These are phyloP conservation scores for Oligia fasciuncula DNA, from an alignment of 2,888 invertebrate species.

Conservation along the genomic window DNA sequence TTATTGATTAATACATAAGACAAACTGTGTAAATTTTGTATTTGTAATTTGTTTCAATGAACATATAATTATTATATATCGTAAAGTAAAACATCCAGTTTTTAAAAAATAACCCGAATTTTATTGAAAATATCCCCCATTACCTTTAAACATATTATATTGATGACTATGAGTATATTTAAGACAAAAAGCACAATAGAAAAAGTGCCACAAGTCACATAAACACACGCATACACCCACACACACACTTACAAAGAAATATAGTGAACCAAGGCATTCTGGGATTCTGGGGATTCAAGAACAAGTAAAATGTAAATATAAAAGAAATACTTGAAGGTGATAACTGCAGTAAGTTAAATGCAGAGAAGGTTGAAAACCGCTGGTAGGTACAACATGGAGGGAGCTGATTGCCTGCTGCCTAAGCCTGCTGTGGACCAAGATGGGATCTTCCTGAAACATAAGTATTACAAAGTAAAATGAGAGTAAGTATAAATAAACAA, in stretches of 20 bases:
- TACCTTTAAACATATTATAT: slow-evolving; percentile 31
- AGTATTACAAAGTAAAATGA: slow-evolving; percentile 17
- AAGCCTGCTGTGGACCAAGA: neutral
- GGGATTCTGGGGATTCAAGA: neutral
- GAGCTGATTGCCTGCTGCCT: neutral
- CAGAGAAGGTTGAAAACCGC: neutral
- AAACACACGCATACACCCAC: slow-evolving; percentile 1
- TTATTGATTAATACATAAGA: slow-evolving; percentile 85
- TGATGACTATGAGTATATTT: neutral
- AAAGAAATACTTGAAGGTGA: neutral
- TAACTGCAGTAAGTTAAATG: neutral
- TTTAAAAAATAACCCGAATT: slow-evolving; percentile 89
- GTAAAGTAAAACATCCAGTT: slow-evolving; percentile 92
- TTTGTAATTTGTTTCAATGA: slow-evolving; percentile 93
- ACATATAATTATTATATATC: slow-evolving; percentile 93
- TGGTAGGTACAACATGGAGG: neutral
- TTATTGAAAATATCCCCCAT: slow-evolving; percentile 69
- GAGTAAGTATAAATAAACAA: slow-evolving; percentile 18
- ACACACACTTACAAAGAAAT: neutral
- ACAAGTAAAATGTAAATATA: neutral
- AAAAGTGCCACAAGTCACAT: neutral
- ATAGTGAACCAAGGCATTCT: neutral
- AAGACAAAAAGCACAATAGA: neutral
- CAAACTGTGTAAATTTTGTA: slow-evolving; percentile 93
- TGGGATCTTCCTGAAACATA: neutral